Evolutionary conservation across 2,888 invertebrate genomes (phyloP), one percentile per base, ranked within the genome.

Genomic region (Athetis lepigone): DNA sequence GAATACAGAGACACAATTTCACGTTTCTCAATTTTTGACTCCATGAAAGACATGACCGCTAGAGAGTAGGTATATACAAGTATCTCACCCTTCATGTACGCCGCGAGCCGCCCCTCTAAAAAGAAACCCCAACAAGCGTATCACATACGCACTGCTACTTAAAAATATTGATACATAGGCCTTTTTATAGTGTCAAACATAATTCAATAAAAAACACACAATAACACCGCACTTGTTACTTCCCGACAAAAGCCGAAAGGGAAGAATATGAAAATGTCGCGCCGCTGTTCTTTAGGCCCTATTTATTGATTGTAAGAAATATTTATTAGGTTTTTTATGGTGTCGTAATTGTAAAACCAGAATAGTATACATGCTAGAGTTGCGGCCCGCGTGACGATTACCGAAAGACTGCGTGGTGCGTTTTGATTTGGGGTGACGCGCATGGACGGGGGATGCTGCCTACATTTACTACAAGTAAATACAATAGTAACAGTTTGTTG

Each of bases 1-100:
- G 8, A n/a, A 8, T 9, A 2, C 19, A 33, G 11, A 21, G 16
- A 25, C 9, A n/a, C 18, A 27, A 1, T 33, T 19, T 42, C 25
- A 19, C 13, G 2, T 37, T 37, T 33, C 13, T 11, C 23, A 19
- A 40, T 52, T 52, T 25, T 23, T 23, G 11, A 36, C 40, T 61
- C 13, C 4, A 62, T 27, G 33, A 33, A 59, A 13, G 33, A 33
- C 33, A 13, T 46, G 16, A 39, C 45, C 46, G n/a, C 46, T 21
- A 57, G 19, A 50, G 46, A 59, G 71, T 79, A 79, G 60, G 70
- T 76, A 78, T 76, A 79, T 75, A 80, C 55, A 69, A 78, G 75
- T 75, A 59, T 80, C 93, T 94, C 88, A 94, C 94, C 94, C 93
- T 94, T 94, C 94, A 94, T 94, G 85, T 90, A 87, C 82, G 75